Evolutionary conservation across 2,113 vertebrate species (phyloP).

Genomic region (Herpetotheres cachinnans): DNA sequence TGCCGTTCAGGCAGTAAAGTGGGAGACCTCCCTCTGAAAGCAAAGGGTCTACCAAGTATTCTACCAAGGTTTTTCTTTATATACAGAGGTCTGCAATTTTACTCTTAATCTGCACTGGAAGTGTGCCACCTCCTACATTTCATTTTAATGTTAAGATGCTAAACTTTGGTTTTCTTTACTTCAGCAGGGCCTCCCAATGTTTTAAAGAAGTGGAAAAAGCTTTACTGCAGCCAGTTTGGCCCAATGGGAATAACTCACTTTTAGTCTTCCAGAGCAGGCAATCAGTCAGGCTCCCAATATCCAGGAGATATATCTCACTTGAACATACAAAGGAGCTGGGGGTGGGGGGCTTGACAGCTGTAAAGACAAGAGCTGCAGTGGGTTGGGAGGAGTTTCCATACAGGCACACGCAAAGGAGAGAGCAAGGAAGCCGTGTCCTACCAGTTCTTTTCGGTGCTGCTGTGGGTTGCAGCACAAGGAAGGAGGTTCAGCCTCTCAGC

Average conservation of each 20-base stretch:
- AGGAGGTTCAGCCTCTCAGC: neutral
- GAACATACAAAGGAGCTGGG: neutral
- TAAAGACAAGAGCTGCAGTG: neutral
- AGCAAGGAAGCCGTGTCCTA: neutral
- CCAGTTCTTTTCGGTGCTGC: neutral
- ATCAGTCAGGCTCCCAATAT: neutral
- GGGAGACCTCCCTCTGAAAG: neutral
- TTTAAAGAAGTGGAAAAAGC: neutral
- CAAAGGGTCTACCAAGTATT: neutral
- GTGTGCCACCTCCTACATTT: neutral
- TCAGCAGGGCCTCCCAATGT: neutral
- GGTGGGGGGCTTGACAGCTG: neutral
- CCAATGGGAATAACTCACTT: neutral
- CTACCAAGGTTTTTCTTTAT: neutral
- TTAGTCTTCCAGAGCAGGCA: neutral
- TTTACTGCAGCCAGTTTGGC: neutral
- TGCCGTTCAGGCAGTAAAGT: rapidly evolving
- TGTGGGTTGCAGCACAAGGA: neutral
- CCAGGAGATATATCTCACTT: neutral
- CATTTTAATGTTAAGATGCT: neutral
- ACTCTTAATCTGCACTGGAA: neutral
- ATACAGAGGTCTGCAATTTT: neutral
- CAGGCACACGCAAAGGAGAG: neutral
- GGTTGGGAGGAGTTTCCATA: neutral
- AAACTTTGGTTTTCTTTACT: neutral